Conservation (phyloP, 2,797 vertebrate genomes). For the Phylloscopus collybita region DNA sequence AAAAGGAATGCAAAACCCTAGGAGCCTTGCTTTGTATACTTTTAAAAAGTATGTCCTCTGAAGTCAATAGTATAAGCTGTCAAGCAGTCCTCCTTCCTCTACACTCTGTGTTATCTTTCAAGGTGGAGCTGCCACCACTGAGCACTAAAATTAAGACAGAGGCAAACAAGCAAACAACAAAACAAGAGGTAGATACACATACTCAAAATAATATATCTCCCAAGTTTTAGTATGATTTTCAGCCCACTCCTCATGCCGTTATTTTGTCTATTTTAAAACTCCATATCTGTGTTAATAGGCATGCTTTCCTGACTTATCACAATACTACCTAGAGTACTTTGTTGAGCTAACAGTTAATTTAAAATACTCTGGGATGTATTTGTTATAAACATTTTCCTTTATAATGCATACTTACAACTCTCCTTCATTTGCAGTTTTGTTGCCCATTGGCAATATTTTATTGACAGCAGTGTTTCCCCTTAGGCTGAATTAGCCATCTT, state of each 20-base stretch:
- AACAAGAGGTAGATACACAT: neutral
- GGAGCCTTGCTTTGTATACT: neutral
- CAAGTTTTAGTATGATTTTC: neutral
- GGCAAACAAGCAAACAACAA: neutral
- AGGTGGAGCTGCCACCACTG: neutral
- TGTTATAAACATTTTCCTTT: neutral
- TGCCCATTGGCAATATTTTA: neutral
- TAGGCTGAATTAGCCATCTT: neutral
- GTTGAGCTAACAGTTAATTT: neutral
- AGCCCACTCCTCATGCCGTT: neutral
- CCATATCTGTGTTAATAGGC: neutral
- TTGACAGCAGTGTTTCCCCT: neutral
- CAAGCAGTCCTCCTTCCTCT: neutral
- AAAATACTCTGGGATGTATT: neutral
- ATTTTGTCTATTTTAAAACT: neutral
- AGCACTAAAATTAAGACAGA: neutral
- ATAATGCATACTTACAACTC: neutral
- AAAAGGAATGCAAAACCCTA: neutral
- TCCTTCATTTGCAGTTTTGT: neutral
- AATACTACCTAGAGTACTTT: neutral
- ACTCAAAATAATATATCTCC: neutral
- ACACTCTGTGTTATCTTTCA: fast-evolving
- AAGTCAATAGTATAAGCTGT: neutral
- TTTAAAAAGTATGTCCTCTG: neutral
- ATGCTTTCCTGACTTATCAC: neutral